Evolutionary conservation across 2,113 vertebrate species (phyloP), one percentile per base, ranked within the genome.

Genomic region (Nerophis ophidion): DNA sequence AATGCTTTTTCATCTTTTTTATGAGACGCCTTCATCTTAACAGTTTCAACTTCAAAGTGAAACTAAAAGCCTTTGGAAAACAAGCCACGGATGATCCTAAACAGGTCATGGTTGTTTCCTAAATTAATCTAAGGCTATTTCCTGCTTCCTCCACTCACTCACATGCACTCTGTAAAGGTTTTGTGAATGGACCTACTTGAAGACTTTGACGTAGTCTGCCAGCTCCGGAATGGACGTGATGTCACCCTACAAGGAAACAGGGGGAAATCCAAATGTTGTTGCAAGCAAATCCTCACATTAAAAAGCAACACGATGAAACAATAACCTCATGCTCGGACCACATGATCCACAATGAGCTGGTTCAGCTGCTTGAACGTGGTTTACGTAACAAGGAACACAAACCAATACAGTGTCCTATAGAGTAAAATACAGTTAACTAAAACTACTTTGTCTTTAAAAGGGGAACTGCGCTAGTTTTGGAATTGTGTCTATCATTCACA

Each of bases 201-300:
- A 99, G 76, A 99, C 94, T 92, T 95, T 99, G 75, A 99, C 93
- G 70, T 97, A 94, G 90, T 98, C 96, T 0, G 97, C 96, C 44
- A 99, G 91, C 88, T 99, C 97, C 0, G 97, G 97, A 87, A 99
- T 99, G 74, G 95, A 98, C 76, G 97, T 99, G 87, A 99, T 99
- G 86, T 99, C 97, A 86, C 97, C 97, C 97, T 99, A 55, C 11
- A n/a, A 55, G 66, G 62, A 64, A 48, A 14, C 7, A 68, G 8
- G n/a, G 51, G 34, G 44, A 62, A 75, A 70, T 17, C 1, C 2
- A 60, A 19, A 17, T 11, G 51, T 16, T 6, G 11, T 17, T 49
- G 61, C 11, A 11, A 14, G 6, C 19, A 42, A 11, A 69, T 12
- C 55, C 52, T 11, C 49, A 67, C 26, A 45, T 35, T 10, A 15